Base-by-base conservation (phyloP, 2,888 invertebrate species). In the Ceraclea dissimilis region DNA sequence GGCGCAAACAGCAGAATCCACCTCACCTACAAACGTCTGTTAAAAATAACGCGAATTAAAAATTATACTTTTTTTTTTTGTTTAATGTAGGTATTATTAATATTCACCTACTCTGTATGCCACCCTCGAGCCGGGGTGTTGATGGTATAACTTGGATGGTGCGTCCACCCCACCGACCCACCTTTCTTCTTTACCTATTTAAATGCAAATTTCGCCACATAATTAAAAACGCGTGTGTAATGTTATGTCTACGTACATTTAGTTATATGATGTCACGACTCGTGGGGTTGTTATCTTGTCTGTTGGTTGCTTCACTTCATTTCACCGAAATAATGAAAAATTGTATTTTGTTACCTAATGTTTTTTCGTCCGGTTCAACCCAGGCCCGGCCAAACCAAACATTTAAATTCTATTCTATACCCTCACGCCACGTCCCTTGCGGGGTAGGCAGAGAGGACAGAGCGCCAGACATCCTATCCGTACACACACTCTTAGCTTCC, bases 51-150 rank as follows among this genome's bases (percentile, higher is more conserved):
- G 54, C 52, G 47, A 54, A 33, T 52, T 56, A 60, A 60, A 58
- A 58, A 57, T 60, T 56, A 58, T 60, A 58, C 58, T 54, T 61
- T 54, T 48, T 26, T 26, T 26, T 26, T 26, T 26, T 26, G 26
- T 26, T 26, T 26, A 4, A 26, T n/a, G n/a, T n/a, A 26, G 10
- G 10, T 26, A 26, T 26, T 26, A 26, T 6, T 26, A 26, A 26
- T 26, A 10, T 26, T 26, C 16, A 13, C 39, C 39, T 39, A 49
- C 33, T 50, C 34, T 43, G 48, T 39, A 54, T 74, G 67, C 71
- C 72, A 72, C 72, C 70, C 71, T 62, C 62, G 68, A 65, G 62
- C 60, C 60, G 57, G 67, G 68, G 62, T 16, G 39, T 39, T 39
- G 39, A 39, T 39, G 39, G 57, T 65, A 50, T 33, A 49, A 51